These are phyloP conservation scores for Mustela lutreola DNA, from an alignment of 2,113 vertebrate species.

Conservation along the genomic window DNA sequence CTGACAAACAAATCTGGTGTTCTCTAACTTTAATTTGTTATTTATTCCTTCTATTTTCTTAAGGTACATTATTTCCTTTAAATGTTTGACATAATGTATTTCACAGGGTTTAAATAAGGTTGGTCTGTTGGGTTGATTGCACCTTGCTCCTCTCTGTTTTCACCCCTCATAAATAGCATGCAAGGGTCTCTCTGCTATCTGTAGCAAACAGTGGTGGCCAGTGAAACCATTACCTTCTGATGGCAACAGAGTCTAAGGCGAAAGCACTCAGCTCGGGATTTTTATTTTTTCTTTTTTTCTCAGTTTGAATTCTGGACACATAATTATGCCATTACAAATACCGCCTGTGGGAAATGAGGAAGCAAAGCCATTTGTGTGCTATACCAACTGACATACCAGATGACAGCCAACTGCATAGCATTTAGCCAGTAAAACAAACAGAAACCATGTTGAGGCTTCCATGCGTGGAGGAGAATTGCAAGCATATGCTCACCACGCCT, in stretches of 20 bases:
- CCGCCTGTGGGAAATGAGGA: constrained; percentile 70
- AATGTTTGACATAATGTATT: not conserved
- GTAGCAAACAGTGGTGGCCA: not conserved
- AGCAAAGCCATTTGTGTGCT: constrained; percentile 57
- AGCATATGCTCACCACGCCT: constrained; percentile 58
- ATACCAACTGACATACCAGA: constrained; percentile 69
- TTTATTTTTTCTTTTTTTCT: not conserved
- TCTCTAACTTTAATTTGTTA: not conserved
- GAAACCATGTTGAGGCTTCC: constrained; percentile 50
- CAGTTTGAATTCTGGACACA: constrained; percentile 73
- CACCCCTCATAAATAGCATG: not conserved
- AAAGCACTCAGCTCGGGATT: not conserved
- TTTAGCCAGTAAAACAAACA: constrained; percentile 65
- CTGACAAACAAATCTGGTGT: not conserved
- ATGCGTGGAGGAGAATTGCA: constrained; percentile 12
- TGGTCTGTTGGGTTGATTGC: not conserved
- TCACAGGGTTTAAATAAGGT: not conserved
- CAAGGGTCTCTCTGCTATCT: not conserved
- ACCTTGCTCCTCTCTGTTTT: not conserved
- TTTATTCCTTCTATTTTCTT: constrained; percentile 3
- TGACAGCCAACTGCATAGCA: constrained; percentile 71
- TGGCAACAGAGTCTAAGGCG: constrained; percentile 56
- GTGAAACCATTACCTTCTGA: constrained; percentile 53
- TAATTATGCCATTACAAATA: constrained; percentile 73
- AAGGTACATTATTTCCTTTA: not conserved